Base-by-base conservation (phyloP, 2,888 invertebrate species). In the Aquatica leii region DNA sequence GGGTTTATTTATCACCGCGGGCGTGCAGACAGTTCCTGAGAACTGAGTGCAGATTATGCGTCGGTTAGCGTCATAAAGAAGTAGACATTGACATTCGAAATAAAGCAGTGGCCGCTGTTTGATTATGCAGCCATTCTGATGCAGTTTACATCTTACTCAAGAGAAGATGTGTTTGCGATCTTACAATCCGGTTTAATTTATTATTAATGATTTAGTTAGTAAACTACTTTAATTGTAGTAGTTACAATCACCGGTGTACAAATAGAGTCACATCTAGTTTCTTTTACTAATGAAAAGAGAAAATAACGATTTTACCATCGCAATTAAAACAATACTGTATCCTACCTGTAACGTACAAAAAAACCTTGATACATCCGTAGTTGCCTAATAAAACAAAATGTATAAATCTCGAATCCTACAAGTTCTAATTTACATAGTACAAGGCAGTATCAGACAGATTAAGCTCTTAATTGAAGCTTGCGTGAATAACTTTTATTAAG, bases 1-100 rank as follows among this genome's bases (percentile, higher is more conserved):
- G 62, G 59, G 71, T 70, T 72, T 76, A 76, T 77, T 76, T 75
- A 76, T 76, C 73, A 71, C 72, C 65, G 69, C 69, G 67, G 68
- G 71, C 69, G 65, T 66, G 50, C 62, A 67, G 75, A 75, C 76
- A 75, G 76, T 74, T 76, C 76, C 74, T 75, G 76, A 76, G 76
- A 76, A 76, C 55, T 70, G 73, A 72, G 75, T 75, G 74, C 72
- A 77, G 74, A 76, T 77, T 77, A 77, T 77, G 76, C 74, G 74
- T 73, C 72, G 59, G 65, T 53, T 69, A 69, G 75, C 70, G 74
- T 77, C 77, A 76, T 78, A 78, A 77, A 78, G 72, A 71, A 74
- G 73, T 71, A 66, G 72, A 74, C 74, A 73, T 71, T 74, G 77
- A 77, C 78, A 75, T 74, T 75, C 73, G 73, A 74, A 77, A 77